Evolutionary conservation across 2,113 vertebrate species (phyloP).

Genomic region (Actinemys pallida): DNA sequence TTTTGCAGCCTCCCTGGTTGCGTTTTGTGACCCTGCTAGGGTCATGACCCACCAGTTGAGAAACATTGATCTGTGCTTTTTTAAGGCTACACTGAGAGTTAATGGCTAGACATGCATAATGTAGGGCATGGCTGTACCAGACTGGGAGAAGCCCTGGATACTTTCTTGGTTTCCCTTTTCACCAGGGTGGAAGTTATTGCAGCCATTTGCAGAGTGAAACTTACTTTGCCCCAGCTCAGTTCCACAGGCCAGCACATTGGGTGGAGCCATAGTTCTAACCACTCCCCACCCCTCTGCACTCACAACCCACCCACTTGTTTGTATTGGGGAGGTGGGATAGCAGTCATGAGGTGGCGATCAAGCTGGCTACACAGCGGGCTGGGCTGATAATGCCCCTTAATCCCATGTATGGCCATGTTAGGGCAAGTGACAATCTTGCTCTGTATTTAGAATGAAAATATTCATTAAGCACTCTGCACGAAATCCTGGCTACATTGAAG

Average conservation of each 20-base stretch:
- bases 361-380: neutral
- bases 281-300: neutral
- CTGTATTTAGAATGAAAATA: neutral
- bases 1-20: neutral
- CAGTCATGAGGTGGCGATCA: neutral
- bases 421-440: neutral
- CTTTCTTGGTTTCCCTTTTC: neutral
- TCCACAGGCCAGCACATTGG: neutral
- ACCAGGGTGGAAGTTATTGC: neutral
- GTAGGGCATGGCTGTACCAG: neutral
- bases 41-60: neutral
- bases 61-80: neutral
- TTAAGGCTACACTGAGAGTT: neutral
- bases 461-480: neutral
- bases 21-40: neutral
- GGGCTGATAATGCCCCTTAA: neutral
- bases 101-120: neutral
- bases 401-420: neutral
- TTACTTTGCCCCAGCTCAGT: neutral
- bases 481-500: neutral
- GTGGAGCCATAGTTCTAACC: neutral
- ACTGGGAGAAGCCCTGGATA: neutral
- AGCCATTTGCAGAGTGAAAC: neutral
- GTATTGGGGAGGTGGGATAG: neutral
- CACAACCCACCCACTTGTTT: neutral